A percentile compares a stretch with the other conserved stretches of the same genome.
Evolutionary conservation across 2,113 vertebrate species (phyloP).

Genomic region (Hylia prasina): DNA sequence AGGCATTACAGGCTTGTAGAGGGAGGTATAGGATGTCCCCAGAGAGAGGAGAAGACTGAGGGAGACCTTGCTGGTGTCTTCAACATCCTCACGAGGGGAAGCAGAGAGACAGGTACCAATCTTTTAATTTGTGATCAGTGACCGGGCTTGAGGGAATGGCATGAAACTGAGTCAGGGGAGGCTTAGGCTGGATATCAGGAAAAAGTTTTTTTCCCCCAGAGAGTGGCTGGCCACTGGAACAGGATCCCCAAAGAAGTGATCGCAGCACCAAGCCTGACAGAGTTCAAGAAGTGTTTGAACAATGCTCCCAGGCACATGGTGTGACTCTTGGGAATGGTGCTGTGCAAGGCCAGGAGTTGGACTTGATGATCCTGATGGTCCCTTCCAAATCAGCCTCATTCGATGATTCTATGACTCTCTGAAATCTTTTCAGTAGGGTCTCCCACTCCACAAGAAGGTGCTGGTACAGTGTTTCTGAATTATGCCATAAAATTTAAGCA

Average conservation of each 20-base stretch:
- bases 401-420: not conserved
- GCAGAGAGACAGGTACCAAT: not conserved
- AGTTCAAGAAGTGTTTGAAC: not conserved
- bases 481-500: not conserved
- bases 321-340: not conserved
- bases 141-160: not conserved
- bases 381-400: not conserved
- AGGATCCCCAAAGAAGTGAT: rapidly evolving
- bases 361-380: not conserved
- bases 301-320: rapidly evolving
- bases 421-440: not conserved
- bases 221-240: rapidly evolving
- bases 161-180: not conserved
- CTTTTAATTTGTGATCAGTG: rapidly evolving
- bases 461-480: not conserved
- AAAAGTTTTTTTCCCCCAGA: not conserved
- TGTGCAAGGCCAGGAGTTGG: too few species aligned
- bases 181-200: not conserved
- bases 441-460: not conserved
- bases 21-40: not conserved
- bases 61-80: not conserved
- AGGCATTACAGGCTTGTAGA: not conserved
- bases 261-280: not conserved
- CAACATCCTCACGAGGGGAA: not conserved
- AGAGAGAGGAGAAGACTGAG: not conserved